Base-by-base conservation (phyloP, 2,113 vertebrate species). In the Talpa occidentalis region DNA sequence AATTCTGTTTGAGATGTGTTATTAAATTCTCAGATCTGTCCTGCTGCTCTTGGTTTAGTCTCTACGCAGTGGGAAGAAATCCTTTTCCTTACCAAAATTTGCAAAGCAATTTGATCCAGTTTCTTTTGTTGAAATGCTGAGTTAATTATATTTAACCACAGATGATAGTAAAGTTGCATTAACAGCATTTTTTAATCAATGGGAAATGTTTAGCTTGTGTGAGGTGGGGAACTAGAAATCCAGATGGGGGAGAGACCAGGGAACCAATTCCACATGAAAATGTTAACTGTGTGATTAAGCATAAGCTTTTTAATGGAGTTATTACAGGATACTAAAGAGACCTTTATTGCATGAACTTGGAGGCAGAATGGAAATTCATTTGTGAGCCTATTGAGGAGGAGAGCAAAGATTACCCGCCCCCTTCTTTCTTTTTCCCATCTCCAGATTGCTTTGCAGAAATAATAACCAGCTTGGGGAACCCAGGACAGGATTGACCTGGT, bases 51-150 rank as follows among this genome's bases (percentile, higher is more conserved):
- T 19, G 44, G n/a, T 87, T 97, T 79, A 90, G 87, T 30, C 84
- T 85, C 11, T 81, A 95, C 94, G 80, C 96, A 83, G 96, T 95
- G 69, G 97, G 95, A 85, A 93, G 91, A 95, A 96, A 78, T 74
- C 89, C 87, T 95, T 79, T 95, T 97, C 96, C 0, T 85, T 90
- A 74, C 81, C 86, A 56, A 87, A 95, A 96, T 96, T 95, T 92
- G 32, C 49, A 35, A 54, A 94, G 97, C 96, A 78, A 66, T 97
- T 97, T 92, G 94, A 96, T 97, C 88, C 96, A 24, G 69, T 97
- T 97, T 93, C 97, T 97, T 97, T 97, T 97, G 97, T 98, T 97
- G 97, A 86, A 96, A 97, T 22, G 81, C 95, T 97, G 96, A 98
- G 95, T 95, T 98, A 97, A 97, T 98, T 98, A 82, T 97, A 85